Evolutionary conservation across 2,888 invertebrate species (phyloP), one percentile per base, ranked within the genome.

Genomic region (Malthinus seriepunctatus): DNA sequence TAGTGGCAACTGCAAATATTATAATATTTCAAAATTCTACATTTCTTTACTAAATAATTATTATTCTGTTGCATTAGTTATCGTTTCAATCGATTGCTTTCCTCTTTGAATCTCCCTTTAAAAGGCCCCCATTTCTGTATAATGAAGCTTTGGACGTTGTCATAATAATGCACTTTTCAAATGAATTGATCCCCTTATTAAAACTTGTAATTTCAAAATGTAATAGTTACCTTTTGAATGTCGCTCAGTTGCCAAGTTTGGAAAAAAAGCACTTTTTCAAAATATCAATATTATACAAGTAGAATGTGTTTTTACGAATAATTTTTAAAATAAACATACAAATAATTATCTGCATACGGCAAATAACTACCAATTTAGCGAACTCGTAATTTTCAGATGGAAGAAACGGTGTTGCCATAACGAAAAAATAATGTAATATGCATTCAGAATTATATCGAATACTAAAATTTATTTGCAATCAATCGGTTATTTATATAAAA

Each of bases 361-460:
- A 51, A 44, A 44, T 9, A 33, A 51, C 10, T 9, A 44, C 39
- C 8, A 51, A 32, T 11, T 51, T 42, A 3, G 34, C 33, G 23
- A 2, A 23, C 23, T 23, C 23, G 23, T 23, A 23, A 23, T 34
- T 51, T 42, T 44, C 32, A 6, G 15, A 11, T 8, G 51, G 4
- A 32, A 51, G 39, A 44, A 51, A 51, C 12, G 51, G 51, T 8
- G 51, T 51, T 14, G 51, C 51, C 51, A 51, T 51, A 14, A 39
- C 39, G 9, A 23, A 23, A 2, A 23, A 1, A 8, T 6, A 7
- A 37, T 10, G 34, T 34, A 37, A 37, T 2, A 9, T 12, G 23
- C 6, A 12, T 15, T 8, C 15, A 39, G 11, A 39, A 8, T 14
- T 15, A 39, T 39, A 23, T 23, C 23, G 5, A 23, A 23, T 23